Conservation (phyloP, 2,888 invertebrate species). For the Drosophila putrida region DNA sequence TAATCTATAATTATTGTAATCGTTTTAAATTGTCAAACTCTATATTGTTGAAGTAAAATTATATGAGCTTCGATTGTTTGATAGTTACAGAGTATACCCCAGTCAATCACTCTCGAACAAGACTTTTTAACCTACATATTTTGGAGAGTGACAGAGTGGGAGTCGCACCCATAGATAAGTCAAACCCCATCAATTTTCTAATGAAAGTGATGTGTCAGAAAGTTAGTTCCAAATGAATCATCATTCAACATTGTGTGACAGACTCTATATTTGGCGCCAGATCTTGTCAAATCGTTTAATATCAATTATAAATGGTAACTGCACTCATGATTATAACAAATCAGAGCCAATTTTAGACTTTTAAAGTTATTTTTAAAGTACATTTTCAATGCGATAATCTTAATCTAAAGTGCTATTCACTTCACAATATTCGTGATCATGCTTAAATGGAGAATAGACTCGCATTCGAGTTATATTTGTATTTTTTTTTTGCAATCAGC, state of each 20-base stretch:
- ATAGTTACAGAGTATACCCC: slow-evolving; percentile 20
- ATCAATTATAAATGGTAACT: slow-evolving; percentile 29
- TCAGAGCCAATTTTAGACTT: slow-evolving; percentile 6
- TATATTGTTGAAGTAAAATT: neutral
- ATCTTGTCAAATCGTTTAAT: slow-evolving; percentile 42
- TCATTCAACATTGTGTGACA: slow-evolving; percentile 42
- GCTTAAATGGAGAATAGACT: slow-evolving; percentile 3
- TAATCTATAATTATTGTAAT: neutral
- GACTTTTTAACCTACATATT: slow-evolving; percentile 24
- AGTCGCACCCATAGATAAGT: slow-evolving; percentile 33
- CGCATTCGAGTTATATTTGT: neutral
- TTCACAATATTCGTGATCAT: slow-evolving; percentile 3
- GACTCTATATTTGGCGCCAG: slow-evolving; percentile 35
- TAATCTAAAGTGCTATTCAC: slow-evolving; percentile 16
- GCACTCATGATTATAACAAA: neutral
- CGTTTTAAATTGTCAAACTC: neutral
- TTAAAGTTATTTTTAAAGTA: neutral
- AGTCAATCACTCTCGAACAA: neutral
- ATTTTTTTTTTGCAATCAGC: slow-evolving; percentile 28
- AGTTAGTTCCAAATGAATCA: slow-evolving; percentile 41
- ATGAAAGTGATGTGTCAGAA: slow-evolving; percentile 45
- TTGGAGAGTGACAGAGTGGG: slow-evolving; percentile 3
- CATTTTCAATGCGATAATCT: slow-evolving; percentile 1
- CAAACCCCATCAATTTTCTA: slow-evolving; percentile 45
- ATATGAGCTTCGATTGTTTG: neutral